These are phyloP conservation scores for Platalea minor DNA, from an alignment of 2,797 vertebrate genomes.

Conservation along the genomic window DNA sequence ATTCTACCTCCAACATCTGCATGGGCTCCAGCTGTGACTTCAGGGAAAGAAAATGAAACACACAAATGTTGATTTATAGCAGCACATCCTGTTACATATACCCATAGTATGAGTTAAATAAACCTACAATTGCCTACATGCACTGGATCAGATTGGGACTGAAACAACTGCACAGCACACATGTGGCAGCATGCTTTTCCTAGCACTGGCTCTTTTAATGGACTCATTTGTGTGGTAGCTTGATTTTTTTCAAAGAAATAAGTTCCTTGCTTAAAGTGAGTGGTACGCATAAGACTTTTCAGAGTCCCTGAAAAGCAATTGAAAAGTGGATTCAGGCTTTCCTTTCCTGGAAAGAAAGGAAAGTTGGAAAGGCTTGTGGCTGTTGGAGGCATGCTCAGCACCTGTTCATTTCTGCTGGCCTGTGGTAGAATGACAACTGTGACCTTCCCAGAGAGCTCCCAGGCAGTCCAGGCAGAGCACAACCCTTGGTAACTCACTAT, in stretches of 20 bases:
- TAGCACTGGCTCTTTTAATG: not conserved
- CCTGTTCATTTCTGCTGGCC: not conserved
- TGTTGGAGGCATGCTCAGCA: not conserved
- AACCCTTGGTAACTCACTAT: not conserved
- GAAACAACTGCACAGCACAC: not conserved
- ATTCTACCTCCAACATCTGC: not conserved
- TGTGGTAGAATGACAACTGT: not conserved
- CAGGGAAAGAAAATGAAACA: not conserved
- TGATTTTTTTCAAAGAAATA: not conserved
- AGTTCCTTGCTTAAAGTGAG: not conserved
- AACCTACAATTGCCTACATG: not conserved
- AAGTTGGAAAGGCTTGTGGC: not conserved
- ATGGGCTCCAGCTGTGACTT: not conserved
- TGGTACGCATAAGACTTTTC: not conserved
- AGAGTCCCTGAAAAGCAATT: not conserved
- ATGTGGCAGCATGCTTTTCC: not conserved
- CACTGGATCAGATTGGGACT: not conserved
- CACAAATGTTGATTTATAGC: not conserved
- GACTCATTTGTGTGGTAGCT: not conserved
- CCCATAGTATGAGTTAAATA: not conserved
- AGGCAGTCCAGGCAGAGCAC: not conserved
- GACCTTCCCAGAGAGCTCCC: not conserved
- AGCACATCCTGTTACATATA: not conserved
- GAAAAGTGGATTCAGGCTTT: not conserved
- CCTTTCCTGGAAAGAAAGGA: not conserved